Evolutionary conservation across 2,888 invertebrate genomes (phyloP).

Genomic region (Caenorhabditis plicata): DNA sequence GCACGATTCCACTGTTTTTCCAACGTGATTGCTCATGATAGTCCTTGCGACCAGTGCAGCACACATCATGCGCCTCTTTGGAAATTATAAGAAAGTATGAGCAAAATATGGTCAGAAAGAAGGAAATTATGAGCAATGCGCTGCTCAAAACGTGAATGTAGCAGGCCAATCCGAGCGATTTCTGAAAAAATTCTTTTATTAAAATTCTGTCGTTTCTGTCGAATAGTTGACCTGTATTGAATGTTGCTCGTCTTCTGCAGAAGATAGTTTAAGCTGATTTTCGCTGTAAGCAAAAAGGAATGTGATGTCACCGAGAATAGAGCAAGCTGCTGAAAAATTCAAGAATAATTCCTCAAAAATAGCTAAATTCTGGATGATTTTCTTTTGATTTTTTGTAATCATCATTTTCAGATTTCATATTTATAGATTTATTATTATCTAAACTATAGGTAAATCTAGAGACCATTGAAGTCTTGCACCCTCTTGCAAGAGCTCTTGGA

Average conservation of each 20-base stretch:
- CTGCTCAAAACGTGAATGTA: constrained; percentile 38
- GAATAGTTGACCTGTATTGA: neutral
- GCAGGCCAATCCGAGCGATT: constrained; percentile 33
- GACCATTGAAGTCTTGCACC: too few relatives aligned
- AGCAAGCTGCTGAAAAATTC: constrained; percentile 44
- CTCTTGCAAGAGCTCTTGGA: too few relatives aligned
- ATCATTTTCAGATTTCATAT: too few relatives aligned
- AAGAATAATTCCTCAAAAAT: too few relatives aligned
- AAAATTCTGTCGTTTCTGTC: constrained; percentile 7
- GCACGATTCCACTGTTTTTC: constrained; percentile 17
- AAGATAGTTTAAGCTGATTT: constrained; percentile 11
- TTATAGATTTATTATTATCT: too few relatives aligned
- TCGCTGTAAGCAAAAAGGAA: constrained; percentile 39
- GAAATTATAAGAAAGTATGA: constrained; percentile 45
- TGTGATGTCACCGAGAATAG: constrained; percentile 42
- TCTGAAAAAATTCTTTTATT: constrained; percentile 18
- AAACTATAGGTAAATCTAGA: too few relatives aligned
- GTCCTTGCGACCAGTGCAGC: constrained; percentile 33
- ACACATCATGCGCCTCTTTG: constrained; percentile 31
- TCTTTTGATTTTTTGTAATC: too few relatives aligned
- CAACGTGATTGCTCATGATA: constrained; percentile 30
- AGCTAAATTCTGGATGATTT: too few relatives aligned
- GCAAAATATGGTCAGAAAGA: constrained; percentile 42
- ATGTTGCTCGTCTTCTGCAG: neutral
- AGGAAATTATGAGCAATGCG: constrained; percentile 28